phyloP scores from a whole-genome alignment of 2,888 invertebrate species.

The Tetragonisca angustula region DNA sequence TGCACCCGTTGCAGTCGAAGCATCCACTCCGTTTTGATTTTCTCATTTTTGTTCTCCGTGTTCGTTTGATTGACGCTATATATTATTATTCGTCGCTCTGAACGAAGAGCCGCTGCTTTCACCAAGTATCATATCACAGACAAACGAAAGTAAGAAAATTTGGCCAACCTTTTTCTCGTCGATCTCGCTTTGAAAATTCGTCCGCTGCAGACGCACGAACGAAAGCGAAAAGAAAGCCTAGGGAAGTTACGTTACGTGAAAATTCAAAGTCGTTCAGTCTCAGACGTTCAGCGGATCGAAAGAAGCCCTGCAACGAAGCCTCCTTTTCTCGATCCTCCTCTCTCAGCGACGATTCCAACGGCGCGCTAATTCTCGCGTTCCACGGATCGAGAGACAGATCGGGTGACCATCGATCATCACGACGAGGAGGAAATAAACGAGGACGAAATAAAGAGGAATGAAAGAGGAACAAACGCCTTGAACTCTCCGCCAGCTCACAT shows the following conservation, averaged over 20 bases:
- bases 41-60: background rate
- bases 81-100: no score
- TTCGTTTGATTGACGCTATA: background rate
- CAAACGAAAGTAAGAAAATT: background rate
- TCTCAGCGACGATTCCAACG: slow-evolving; percentile 23
- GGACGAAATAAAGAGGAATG: background rate
- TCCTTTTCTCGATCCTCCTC: background rate
- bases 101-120: background rate
- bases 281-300: background rate
- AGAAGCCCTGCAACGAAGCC: slow-evolving; percentile 9
- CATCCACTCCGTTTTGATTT: slow-evolving; percentile 27
- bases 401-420: slow-evolving; percentile 9
- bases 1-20: slow-evolving; percentile 42
- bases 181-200: background rate
- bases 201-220: background rate
- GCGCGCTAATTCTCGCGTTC: slow-evolving; percentile 9
- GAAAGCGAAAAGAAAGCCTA: background rate
- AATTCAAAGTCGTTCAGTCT: slow-evolving; percentile 30
- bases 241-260: background rate
- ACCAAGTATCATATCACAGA: background rate
- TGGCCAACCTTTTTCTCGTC: background rate
- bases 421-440: background rate
- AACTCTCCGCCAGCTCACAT: slow-evolving; percentile 37
- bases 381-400: slow-evolving; percentile 9
- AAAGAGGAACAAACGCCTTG: background rate